Evolutionary conservation across 2,113 vertebrate genomes (phyloP).

Genomic region (Dinomys branickii): DNA sequence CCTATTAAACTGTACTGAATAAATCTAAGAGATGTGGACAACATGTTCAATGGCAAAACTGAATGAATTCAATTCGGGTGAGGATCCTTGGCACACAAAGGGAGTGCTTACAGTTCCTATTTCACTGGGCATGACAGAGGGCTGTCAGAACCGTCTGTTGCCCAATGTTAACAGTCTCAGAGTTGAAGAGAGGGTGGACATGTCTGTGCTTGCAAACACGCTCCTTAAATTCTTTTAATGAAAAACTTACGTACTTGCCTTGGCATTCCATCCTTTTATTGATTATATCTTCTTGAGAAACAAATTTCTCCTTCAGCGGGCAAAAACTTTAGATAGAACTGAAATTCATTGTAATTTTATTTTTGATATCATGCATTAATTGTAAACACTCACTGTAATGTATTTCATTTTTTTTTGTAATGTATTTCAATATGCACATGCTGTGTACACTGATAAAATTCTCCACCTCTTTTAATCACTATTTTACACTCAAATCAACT

Average conservation of each 20-base stretch:
- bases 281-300: slow-evolving; percentile 26
- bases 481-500: neutral
- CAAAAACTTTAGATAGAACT: neutral
- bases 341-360: neutral
- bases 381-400: neutral
- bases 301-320: neutral
- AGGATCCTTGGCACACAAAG: neutral
- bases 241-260: neutral
- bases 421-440: neutral
- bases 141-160: slow-evolving; percentile 36
- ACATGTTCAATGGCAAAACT: neutral
- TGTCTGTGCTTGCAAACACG: slow-evolving; percentile 38
- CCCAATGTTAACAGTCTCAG: neutral
- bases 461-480: neutral
- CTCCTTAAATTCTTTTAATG: neutral
- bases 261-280: neutral
- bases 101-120: neutral
- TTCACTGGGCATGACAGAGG: neutral
- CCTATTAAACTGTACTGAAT: neutral
- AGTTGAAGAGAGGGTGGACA: slow-evolving; percentile 3
- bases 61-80: neutral
- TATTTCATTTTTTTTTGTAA: neutral
- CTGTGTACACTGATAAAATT: neutral
- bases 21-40: neutral
- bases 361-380: neutral